Evolutionary conservation across 2,888 invertebrate genomes (phyloP), one percentile per base, ranked within the genome.

Genomic region (Invenusta paracnida): DNA sequence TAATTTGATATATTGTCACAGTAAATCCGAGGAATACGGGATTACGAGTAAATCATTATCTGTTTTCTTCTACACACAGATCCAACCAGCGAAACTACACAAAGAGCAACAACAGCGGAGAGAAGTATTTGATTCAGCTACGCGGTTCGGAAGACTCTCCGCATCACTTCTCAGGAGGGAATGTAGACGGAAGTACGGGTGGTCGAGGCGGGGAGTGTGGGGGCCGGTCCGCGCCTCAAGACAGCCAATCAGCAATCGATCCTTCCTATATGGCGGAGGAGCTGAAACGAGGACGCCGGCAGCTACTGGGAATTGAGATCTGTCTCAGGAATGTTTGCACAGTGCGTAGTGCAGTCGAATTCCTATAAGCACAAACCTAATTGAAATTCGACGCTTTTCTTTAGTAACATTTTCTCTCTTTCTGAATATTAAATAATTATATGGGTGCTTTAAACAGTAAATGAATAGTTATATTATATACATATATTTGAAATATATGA

Each of bases 101-200:
- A 5, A 73, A 73, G 27, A 73, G 73, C 73, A 73, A 73, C 73
- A 73, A 73, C 25, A n/a, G 73, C 23, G 73, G 73, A 2, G 73
- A 73, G 25, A 13, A 25, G 2, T 73, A 73, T 73, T 23, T 25
- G 25, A 23, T 73, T 23, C 73, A 73, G 25, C 27, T 73, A 23
- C 2, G 2, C 73, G 11, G 23, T n/a, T 5, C 73, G 5, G 73
- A 73, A 2, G 2, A 23, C 5, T 13, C 2, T n/a, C 11, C 23
- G 73, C 11, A 13, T 23, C 11, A 73, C 23, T 23, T 23, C 73
- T 73, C 73, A 5, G 27, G 73, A 73, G 11, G 25, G 11, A 48
- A 48, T 73, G 25, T 2, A 5, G 11, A 73, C 25, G 2, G 25
- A 23, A 73, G 23, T 2, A 48, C n/a, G n/a, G n/a, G n/a, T n/a